Evolutionary conservation across 2,888 invertebrate genomes (phyloP), one percentile per base, ranked within the genome.

Genomic region (Morpho achilles): DNA sequence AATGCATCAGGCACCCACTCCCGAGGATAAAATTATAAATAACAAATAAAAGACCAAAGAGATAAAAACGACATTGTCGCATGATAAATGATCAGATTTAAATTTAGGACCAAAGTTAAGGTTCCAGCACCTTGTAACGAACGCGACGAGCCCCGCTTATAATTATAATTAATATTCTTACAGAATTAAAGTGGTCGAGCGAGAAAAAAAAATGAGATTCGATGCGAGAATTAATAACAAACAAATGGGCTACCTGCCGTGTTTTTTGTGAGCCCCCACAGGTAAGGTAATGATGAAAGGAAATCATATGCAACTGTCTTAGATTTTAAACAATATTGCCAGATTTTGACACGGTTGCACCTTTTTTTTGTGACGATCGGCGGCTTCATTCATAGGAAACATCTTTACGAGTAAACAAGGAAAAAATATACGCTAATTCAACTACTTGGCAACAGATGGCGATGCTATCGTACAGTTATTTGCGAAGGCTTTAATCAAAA

Each of bases 91-190:
- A 85, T 83, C 87, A 81, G 87, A 87, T 88, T 87, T 85, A 85
- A 84, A 87, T 84, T 85, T 84, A 76, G 79, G 77, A 82, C 80
- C 81, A 80, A 85, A 79, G 79, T 77, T 77, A 80, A 78, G 80
- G 74, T 65, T 71, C 76, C 78, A 75, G 77, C 80, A 80, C 80
- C 82, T 80, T 79, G 73, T 77, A 82, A 80, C 80, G 80, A 84
- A 84, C 82, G 80, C 84, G 85, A 80, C 81, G 84, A 85, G 73
- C 74, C 77, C 83, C 86, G 89, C 85, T 89, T 87, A 89, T 88
- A 90, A 90, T 88, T 88, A 87, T 90, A 90, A 90, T 90, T 90
- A 90, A 90, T 90, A 90, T 87, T 89, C 90, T 86, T 84, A 87
- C 86, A 84, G 87, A 84, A 88, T 88, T 85, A 89, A 86, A 85